Evolutionary conservation across 2,888 invertebrate species (phyloP).

Genomic region (Chironomus tentans): DNA sequence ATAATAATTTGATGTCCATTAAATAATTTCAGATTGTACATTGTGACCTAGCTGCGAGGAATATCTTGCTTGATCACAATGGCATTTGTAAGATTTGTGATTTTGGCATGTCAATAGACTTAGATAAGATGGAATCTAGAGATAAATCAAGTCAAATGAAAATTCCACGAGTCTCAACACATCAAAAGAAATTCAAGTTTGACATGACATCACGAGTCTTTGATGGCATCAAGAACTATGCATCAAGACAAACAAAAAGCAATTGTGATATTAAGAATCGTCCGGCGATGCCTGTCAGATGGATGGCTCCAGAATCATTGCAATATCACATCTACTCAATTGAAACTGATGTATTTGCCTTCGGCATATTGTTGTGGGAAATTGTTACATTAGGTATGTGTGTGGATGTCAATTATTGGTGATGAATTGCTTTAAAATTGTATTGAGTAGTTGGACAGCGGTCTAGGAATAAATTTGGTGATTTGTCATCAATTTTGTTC

Average conservation of each 20-base stretch:
- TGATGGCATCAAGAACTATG: constrained; percentile 15
- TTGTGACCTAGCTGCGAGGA: constrained; percentile 74
- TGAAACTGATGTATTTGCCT: constrained; percentile 80
- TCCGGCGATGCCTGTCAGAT: constrained; percentile 46
- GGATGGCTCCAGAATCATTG: constrained; percentile 82
- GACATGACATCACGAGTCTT: constrained; percentile 21
- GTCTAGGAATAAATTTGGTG: no score
- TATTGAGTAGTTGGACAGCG: no score
- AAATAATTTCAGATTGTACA: constrained; percentile 60
- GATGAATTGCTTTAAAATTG: background rate
- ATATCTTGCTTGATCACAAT: constrained; percentile 73
- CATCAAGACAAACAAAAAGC: constrained; percentile 41
- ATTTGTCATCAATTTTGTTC: no score
- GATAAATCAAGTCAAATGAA: constrained; percentile 29
- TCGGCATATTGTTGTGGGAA: constrained; percentile 79
- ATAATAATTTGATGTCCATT: constrained; percentile 6
- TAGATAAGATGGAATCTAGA: constrained; percentile 38
- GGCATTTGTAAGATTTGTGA: constrained; percentile 82
- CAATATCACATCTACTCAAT: constrained; percentile 70
- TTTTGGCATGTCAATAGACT: constrained; percentile 74
- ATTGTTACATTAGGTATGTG: constrained; percentile 67
- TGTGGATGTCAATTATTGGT: background rate
- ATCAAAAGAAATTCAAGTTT: constrained; percentile 20
- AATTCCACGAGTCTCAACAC: constrained; percentile 18
- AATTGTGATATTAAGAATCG: constrained; percentile 34